Evolutionary conservation across 2,888 invertebrate genomes (phyloP), one percentile per base, ranked within the genome.

Genomic region (Chesias legatella): DNA sequence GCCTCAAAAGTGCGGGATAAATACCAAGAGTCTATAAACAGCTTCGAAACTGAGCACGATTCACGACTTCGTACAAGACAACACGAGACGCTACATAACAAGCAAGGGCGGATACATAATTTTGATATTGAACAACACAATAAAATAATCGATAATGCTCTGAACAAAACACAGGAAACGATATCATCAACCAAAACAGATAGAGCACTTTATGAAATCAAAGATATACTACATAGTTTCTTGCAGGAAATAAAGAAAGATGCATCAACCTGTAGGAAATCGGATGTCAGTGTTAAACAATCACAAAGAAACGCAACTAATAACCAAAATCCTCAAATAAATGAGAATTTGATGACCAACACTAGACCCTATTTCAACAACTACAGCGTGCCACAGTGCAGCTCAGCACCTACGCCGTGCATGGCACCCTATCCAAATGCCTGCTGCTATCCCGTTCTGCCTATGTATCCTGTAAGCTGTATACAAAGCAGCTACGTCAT

Each of bases 201-300:
- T 38, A 79, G 74, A 62, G 73, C 84, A 1, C 56, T 86, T n/a
- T 66, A 59, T 42, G 86, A 86, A 77, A 85, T 86, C 33, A 86
- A 86, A 62, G 73, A 81, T 37, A 79, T 85, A 32, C 61, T 86
- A 7, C 81, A 83, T 60, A 76, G 43, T 36, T 86, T 86, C 47
- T 56, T 86, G 31, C 66, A 72, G 27, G 84, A 86, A 64, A 79
- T 86, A 42, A 86, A 84, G 47, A 83, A 77, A 53, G 81, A 83
- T 48, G 43, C 60, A 7, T 58, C 71, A 1, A 63, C 64, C 7
- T 66, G 64, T 24, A 68, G 64, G 13, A 73, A 74, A 51, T 67
- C 68, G 0, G 72, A 77, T 10, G 43, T 44, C 6, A 56, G 45
- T 10, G 47, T 51, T 8, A 68, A 67, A 45, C 43, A 34, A 8